phyloP scores from a whole-genome alignment of 2,113 vertebrate genomes.

The Psettodes erumei region DNA sequence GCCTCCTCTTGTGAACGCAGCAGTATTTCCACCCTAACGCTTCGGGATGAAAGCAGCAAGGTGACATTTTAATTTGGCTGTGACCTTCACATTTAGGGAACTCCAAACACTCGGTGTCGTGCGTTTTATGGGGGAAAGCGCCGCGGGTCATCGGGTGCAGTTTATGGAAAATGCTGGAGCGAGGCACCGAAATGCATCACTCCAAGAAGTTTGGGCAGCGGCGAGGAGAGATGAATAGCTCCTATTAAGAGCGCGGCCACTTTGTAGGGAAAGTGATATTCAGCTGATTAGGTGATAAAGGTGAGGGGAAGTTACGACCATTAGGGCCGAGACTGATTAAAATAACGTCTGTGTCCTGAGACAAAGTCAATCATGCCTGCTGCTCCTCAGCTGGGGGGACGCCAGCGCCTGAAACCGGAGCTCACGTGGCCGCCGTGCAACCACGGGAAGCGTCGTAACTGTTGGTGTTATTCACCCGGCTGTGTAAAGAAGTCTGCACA shows the following conservation, averaged over 20 bases:
- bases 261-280: slow-evolving; percentile 19
- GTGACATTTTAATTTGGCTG: background rate
- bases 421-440: too few relatives aligned
- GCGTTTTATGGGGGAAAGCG: background rate
- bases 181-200: slow-evolving; percentile 22
- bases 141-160: slow-evolving; percentile 4
- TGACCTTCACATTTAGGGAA: slow-evolving; percentile 7
- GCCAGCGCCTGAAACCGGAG: background rate
- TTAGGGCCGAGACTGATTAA: slow-evolving; percentile 36
- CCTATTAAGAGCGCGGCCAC: slow-evolving; percentile 30
- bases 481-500: too few relatives aligned
- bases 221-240: slow-evolving; percentile 35
- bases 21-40: too few relatives aligned
- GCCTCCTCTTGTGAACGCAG: too few relatives aligned
- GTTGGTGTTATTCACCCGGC: background rate
- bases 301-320: slow-evolving; percentile 48
- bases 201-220: background rate
- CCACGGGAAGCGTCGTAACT: background rate
- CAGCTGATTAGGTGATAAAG: slow-evolving; percentile 46
- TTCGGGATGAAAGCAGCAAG: too few relatives aligned
- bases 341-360: slow-evolving; percentile 31
- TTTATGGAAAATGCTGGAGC: slow-evolving; percentile 9
- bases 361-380: slow-evolving; percentile 39
- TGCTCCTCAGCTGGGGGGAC: slow-evolving; percentile 4
- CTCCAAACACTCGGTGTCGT: too few relatives aligned